A percentile compares a stretch with the other conserved stretches of the same genome.
Evolutionary conservation across 2,888 invertebrate species (phyloP).

Genomic region (Drosophila affinis): DNA sequence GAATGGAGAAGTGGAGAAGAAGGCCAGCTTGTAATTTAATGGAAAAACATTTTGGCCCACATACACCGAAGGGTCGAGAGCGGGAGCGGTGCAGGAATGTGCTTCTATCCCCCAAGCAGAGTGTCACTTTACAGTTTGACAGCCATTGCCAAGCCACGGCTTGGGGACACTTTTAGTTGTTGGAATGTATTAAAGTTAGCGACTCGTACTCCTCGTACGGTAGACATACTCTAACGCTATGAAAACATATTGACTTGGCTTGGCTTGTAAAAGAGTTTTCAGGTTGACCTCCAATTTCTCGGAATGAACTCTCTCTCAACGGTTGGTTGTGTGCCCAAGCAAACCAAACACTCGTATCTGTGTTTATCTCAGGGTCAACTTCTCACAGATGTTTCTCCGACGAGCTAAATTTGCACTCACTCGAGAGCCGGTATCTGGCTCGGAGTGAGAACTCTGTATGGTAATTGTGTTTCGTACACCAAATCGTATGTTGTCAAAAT

Average conservation of each 20-base stretch:
- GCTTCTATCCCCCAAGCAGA: not conserved
- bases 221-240: too few species aligned
- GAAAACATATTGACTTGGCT: not conserved
- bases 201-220: too few species aligned
- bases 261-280: not conserved
- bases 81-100: not conserved
- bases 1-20: not conserved
- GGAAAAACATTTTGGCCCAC: conserved; percentile 67
- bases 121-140: conserved; percentile 56
- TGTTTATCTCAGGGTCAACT: not conserved
- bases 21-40: conserved; percentile 63
- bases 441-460: conserved; percentile 16
- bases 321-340: not conserved
- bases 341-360: not conserved
- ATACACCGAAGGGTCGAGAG: conserved; percentile 14
- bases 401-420: not conserved
- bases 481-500: conserved; percentile 53
- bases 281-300: not conserved
- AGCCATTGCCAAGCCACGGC: conserved; percentile 11
- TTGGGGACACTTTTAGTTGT: conserved; percentile 28
- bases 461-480: conserved; percentile 7
- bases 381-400: not conserved
- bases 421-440: conserved; percentile 16
- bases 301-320: not conserved
- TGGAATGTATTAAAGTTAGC: conserved; percentile 19